phyloP scores from a whole-genome alignment of 2,113 vertebrate species.

The Caranx ignobilis region DNA sequence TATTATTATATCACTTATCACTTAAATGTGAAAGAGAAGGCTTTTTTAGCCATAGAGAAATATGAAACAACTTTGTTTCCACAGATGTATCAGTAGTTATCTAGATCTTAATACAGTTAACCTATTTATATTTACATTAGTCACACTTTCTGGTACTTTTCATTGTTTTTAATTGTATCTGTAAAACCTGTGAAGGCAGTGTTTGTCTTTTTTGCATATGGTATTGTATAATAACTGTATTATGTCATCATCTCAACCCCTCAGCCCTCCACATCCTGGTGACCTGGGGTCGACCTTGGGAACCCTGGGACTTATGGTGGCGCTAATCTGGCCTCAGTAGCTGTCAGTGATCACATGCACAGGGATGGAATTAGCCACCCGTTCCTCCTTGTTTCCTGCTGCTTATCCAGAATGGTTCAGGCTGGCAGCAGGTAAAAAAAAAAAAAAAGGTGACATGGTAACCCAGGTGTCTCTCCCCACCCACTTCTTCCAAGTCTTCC shows the following conservation, averaged over 20 bases:
- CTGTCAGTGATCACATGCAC: constrained; percentile 65
- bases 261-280: constrained; percentile 27
- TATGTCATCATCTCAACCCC: constrained; percentile 26
- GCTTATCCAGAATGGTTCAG: constrained; percentile 25
- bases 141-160: not conserved
- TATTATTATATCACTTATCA: too few species aligned
- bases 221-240: not conserved
- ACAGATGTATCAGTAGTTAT: not conserved
- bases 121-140: too few species aligned
- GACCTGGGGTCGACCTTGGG: constrained; percentile 43
- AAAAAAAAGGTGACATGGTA: constrained; percentile 21
- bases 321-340: constrained; percentile 63
- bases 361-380: constrained; percentile 55
- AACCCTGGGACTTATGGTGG: constrained; percentile 45
- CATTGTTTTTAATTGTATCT: not conserved
- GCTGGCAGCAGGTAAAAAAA: constrained; percentile 13
- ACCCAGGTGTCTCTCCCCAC: not conserved
- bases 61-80: not conserved
- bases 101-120: not conserved
- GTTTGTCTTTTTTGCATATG: not conserved
- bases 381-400: constrained; percentile 33
- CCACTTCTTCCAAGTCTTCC: constrained; percentile 8
- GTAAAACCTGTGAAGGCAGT: not conserved
- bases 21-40: not conserved
- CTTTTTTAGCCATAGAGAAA: not conserved